phyloP scores from a whole-genome alignment of 2,113 vertebrate species.

The Hemibagrus wyckioides region DNA sequence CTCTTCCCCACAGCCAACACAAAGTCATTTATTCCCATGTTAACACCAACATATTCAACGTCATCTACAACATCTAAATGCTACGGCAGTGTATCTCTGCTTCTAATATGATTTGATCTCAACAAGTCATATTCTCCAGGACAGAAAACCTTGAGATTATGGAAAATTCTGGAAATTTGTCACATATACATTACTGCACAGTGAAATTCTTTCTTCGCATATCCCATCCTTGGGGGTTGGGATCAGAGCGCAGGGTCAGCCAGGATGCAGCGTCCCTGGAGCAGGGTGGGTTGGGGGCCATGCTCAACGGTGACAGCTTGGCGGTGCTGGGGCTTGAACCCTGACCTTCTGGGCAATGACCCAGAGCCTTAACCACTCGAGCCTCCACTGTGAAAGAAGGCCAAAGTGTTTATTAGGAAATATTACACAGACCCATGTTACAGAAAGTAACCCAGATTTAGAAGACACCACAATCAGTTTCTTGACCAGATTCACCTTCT shows the following conservation, averaged over 20 bases:
- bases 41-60: neutral
- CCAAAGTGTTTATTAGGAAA: too few relatives aligned
- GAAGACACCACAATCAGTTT: neutral
- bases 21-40: neutral
- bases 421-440: neutral
- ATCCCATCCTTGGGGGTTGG: too few relatives aligned
- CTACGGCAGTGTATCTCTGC: neutral
- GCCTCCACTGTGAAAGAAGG: too few relatives aligned
- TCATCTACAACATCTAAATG: neutral
- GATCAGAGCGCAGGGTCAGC: too few relatives aligned
- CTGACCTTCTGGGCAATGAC: too few relatives aligned
- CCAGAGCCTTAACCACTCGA: too few relatives aligned
- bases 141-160: neutral
- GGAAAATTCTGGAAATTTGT: neutral
- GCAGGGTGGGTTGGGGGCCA: too few relatives aligned
- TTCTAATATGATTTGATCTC: neutral
- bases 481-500: neutral
- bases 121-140: neutral
- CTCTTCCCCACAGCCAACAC: neutral
- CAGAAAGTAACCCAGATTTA: neutral
- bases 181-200: too few relatives aligned
- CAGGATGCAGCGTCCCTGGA: too few relatives aligned
- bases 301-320: too few relatives aligned
- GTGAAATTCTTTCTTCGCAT: too few relatives aligned
- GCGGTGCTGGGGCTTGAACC: too few relatives aligned